Evolutionary conservation across 2,797 vertebrate genomes (phyloP).

Genomic region (Neosalanx taihuensis): DNA sequence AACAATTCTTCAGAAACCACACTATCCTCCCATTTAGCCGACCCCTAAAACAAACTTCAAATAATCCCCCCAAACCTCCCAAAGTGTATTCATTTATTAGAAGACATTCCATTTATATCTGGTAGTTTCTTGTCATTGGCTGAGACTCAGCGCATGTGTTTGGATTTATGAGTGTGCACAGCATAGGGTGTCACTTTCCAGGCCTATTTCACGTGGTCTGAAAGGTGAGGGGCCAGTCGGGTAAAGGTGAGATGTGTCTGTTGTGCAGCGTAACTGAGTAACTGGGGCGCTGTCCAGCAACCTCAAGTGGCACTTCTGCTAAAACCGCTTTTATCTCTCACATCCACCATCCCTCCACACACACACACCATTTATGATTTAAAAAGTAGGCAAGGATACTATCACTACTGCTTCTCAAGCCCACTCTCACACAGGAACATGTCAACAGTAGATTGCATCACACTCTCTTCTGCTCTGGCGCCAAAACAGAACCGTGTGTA

Average conservation of each 20-base stretch:
- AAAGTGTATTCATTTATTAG: too few relatives aligned
- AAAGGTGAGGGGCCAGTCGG: slow-evolving; percentile 77
- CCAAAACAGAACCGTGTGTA: slow-evolving; percentile 37
- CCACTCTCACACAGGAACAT: slow-evolving; percentile 1
- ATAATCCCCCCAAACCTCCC: too few relatives aligned
- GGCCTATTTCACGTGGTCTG: slow-evolving; percentile 70
- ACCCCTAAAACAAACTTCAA: too few relatives aligned
- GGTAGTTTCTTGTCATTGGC: not conserved
- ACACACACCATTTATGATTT: too few relatives aligned
- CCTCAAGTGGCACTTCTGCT: slow-evolving; percentile 44
- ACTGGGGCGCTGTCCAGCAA: slow-evolving; percentile 58
- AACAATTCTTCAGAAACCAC: too few relatives aligned
- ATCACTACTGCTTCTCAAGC: too few relatives aligned
- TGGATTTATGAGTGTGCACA: slow-evolving; percentile 49
- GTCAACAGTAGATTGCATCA: slow-evolving; percentile 27
- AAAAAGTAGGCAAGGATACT: not conserved
- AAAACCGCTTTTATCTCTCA: slow-evolving; percentile 4
- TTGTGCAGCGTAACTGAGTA: slow-evolving; percentile 75
- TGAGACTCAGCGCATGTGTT: slow-evolving; percentile 24
- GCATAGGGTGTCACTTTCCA: slow-evolving; percentile 63
- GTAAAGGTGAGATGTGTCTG: slow-evolving; percentile 74
- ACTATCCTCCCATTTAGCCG: too few relatives aligned
- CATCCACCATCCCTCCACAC: slow-evolving; percentile 4
- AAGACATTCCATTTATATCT: too few relatives aligned
- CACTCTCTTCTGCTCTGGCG: not conserved